Conservation (phyloP, 2,797 vertebrate species). For the Leptoclinus maculatus region DNA sequence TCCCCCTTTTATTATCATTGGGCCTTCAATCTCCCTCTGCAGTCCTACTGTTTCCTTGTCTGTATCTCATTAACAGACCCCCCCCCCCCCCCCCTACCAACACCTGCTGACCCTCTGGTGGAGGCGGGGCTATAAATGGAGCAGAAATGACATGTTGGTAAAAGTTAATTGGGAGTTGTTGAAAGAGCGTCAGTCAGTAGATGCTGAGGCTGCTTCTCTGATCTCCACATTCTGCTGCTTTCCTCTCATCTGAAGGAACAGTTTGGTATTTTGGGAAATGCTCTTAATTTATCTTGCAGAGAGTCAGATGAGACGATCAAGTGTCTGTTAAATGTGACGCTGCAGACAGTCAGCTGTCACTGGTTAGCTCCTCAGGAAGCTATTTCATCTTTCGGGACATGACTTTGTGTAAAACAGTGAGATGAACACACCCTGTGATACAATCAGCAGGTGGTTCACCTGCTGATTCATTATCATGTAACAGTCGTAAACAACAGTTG, state of each 20-base stretch:
- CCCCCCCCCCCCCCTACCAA: not conserved
- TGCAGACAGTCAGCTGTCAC: not conserved
- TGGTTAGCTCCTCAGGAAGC: not conserved
- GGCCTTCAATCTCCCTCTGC: constrained; percentile 19
- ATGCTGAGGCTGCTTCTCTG: not conserved
- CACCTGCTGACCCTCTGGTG: too few relatives aligned
- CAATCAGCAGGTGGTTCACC: not conserved
- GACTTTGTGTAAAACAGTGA: not conserved
- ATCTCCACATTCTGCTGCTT: not conserved
- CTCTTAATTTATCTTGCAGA: not conserved
- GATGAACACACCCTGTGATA: not conserved
- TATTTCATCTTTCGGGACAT: not conserved
- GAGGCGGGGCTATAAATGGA: not conserved
- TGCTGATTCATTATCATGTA: not conserved
- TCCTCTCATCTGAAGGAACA: not conserved
- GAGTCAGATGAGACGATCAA: not conserved
- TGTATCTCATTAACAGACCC: not conserved
- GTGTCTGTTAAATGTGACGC: not conserved
- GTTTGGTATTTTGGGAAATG: not conserved
- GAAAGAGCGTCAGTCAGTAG: not conserved
- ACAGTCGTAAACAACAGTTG: too few relatives aligned
- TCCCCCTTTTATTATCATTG: constrained; percentile 20
- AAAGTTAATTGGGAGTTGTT: not conserved
- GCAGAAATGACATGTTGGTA: not conserved
- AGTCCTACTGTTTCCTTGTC: not conserved